These are phyloP conservation scores for Agrotis ipsilon DNA, from an alignment of 2,888 invertebrate genomes.

Conservation along the genomic window DNA sequence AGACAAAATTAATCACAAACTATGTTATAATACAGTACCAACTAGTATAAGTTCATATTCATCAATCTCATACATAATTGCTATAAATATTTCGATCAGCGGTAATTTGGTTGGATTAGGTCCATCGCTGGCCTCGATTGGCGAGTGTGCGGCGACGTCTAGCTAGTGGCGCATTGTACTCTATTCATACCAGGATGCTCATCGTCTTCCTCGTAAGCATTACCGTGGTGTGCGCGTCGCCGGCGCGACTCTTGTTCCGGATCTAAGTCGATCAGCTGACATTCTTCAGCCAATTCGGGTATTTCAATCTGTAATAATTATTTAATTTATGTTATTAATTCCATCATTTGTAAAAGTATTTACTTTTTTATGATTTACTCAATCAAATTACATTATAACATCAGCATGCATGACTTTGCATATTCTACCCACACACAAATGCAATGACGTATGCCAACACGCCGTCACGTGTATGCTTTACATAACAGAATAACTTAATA, in stretches of 20 bases:
- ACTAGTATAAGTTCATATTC: slow-evolving; percentile 21
- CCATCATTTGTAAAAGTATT: background rate
- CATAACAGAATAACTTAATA: slow-evolving; percentile 11
- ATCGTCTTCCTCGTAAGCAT: slow-evolving; percentile 95
- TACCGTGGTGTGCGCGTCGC: slow-evolving; percentile 91
- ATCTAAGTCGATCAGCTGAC: slow-evolving; percentile 94
- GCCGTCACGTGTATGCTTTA: slow-evolving; percentile 5
- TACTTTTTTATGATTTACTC: background rate
- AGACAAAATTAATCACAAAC: slow-evolving; percentile 20
- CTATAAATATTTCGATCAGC: slow-evolving; percentile 56
- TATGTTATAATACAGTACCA: slow-evolving; percentile 21
- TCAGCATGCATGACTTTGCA: slow-evolving; percentile 31
- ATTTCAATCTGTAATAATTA: slow-evolving; percentile 85
- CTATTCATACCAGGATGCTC: slow-evolving; percentile 93
- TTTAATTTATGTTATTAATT: background rate
- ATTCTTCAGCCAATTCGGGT: slow-evolving; percentile 95
- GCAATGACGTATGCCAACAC: slow-evolving; percentile 15
- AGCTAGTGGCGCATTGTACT: slow-evolving; percentile 95
- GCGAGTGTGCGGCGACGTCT: slow-evolving; percentile 71
- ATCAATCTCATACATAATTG: slow-evolving; percentile 35
- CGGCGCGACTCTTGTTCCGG: slow-evolving; percentile 94
- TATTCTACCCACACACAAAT: slow-evolving; percentile 10
- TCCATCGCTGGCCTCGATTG: slow-evolving; percentile 55
- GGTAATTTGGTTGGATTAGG: slow-evolving; percentile 51
- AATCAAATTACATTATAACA: slow-evolving; percentile 17